Evolutionary conservation across 1,140 invertebrate species (phyloP).

Genomic region (Delia radicum): DNA sequence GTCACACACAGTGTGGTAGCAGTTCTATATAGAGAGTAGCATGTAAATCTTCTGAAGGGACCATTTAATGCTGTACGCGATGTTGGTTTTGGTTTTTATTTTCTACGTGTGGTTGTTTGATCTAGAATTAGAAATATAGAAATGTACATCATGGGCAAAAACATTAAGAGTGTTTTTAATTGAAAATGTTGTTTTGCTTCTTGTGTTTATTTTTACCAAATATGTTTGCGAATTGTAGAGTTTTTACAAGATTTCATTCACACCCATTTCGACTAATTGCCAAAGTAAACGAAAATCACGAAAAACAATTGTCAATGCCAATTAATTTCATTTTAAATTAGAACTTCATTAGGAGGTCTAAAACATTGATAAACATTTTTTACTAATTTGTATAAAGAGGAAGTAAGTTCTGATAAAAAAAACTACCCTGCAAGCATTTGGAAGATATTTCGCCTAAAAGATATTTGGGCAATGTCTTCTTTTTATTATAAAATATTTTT

Average conservation of each 20-base stretch:
- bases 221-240: not conserved
- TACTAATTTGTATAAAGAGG: no score
- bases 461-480: no score
- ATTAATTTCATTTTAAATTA: not conserved
- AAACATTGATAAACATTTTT: no score
- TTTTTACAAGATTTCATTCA: not conserved
- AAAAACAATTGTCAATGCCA: not conserved
- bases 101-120: not conserved
- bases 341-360: no score
- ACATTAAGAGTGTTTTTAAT: not conserved
- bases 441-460: no score
- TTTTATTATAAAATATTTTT: no score
- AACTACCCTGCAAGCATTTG: no score
- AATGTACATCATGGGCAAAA: not conserved
- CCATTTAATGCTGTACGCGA: not conserved
- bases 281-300: not conserved
- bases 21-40: not conserved
- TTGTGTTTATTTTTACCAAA: not conserved
- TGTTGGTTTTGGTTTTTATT: not conserved
- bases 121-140: slow-evolving; percentile 17
- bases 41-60: not conserved
- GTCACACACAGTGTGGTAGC: not conserved
- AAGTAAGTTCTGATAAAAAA: no score
- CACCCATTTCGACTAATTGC: not conserved
- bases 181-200: not conserved